These are phyloP conservation scores for Hyposmocoma kahamanoa DNA, from an alignment of 1,140 invertebrate genomes.

Conservation along the genomic window DNA sequence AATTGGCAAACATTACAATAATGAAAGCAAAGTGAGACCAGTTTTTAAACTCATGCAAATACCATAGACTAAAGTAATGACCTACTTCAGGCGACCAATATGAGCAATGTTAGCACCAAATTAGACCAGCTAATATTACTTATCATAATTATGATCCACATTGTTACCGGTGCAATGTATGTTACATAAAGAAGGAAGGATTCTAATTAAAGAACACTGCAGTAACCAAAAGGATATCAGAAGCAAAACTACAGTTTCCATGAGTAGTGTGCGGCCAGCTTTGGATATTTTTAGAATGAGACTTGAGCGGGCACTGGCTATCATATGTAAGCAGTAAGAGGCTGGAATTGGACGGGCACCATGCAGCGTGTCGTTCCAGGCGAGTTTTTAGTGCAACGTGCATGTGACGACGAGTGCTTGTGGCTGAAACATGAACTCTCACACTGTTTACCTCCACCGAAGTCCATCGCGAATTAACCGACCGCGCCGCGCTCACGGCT, in stretches of 20 bases:
- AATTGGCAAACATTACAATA: too few species aligned
- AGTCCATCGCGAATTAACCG: constrained; percentile 56
- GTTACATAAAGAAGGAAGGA: constrained; percentile 1
- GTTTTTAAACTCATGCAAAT: neutral
- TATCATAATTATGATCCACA: too few species aligned
- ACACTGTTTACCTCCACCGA: constrained; percentile 64
- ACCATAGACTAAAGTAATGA: neutral
- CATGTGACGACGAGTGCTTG: neutral
- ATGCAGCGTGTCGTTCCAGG: neutral
- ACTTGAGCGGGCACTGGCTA: neutral
- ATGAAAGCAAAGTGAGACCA: neutral
- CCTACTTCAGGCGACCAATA: neutral
- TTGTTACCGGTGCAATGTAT: neutral
- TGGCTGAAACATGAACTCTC: constrained; percentile 5
- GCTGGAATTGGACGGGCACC: neutral
- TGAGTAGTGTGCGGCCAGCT: constrained; percentile 29
- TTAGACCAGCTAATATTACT: too few species aligned
- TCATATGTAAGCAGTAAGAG: neutral
- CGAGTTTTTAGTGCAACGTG: neutral
- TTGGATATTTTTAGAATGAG: constrained; percentile 45
- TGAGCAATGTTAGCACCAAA: too few species aligned
- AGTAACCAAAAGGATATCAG: constrained; percentile 10
- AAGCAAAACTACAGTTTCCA: constrained; percentile 16
- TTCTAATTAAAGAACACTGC: neutral
- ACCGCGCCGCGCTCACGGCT: constrained; percentile 46